Percentiles rank a stretch among this genome's conserved stretches.
phyloP scores from a whole-genome alignment of 2,113 vertebrate genomes.

The Psettodes erumei region DNA sequence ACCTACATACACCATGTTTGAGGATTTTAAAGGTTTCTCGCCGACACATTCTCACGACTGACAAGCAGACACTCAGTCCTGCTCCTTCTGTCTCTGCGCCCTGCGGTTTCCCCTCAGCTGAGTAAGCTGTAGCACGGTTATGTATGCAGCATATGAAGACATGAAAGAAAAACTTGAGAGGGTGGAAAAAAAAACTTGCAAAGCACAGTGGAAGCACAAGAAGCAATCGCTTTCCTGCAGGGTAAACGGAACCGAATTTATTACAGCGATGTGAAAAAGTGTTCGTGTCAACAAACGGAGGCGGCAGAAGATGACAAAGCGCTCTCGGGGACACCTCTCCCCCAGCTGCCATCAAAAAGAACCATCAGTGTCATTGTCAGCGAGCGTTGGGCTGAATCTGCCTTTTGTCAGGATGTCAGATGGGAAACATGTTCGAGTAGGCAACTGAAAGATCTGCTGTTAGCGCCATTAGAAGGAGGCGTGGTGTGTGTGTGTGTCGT shows the following conservation, averaged over 20 bases:
- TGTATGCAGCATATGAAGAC: conserved; percentile 8
- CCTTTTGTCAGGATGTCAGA: conserved; percentile 42
- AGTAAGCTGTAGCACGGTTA: conserved; percentile 6
- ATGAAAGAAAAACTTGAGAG: conserved; percentile 37
- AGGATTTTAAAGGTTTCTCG: conserved; percentile 43
- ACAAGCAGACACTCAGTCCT: conserved; percentile 15
- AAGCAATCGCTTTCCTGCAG: conserved; percentile 24
- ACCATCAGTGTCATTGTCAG: conserved; percentile 29
- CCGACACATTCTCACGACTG: conserved; percentile 30
- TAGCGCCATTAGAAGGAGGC: conserved; percentile 21
- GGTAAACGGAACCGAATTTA: conserved; percentile 9
- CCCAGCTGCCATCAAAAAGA: conserved; percentile 8
- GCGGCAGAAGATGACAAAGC: conserved; percentile 17
- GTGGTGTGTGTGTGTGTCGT: not conserved
- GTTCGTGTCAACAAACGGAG: conserved; percentile 14
- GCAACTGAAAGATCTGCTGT: conserved; percentile 32
- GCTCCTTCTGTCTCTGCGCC: conserved; percentile 22
- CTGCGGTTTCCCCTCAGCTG: conserved; percentile 33
- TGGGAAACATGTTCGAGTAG: conserved; percentile 23
- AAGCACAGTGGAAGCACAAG: conserved; percentile 23
- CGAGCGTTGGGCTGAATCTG: conserved; percentile 30
- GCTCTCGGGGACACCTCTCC: not conserved
- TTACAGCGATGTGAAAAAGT: conserved; percentile 13
- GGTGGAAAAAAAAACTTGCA: not conserved
- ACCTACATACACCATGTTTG: conserved; percentile 63